Evolutionary conservation across 2,113 vertebrate genomes (phyloP).

Genomic region (Nothocercus julius): DNA sequence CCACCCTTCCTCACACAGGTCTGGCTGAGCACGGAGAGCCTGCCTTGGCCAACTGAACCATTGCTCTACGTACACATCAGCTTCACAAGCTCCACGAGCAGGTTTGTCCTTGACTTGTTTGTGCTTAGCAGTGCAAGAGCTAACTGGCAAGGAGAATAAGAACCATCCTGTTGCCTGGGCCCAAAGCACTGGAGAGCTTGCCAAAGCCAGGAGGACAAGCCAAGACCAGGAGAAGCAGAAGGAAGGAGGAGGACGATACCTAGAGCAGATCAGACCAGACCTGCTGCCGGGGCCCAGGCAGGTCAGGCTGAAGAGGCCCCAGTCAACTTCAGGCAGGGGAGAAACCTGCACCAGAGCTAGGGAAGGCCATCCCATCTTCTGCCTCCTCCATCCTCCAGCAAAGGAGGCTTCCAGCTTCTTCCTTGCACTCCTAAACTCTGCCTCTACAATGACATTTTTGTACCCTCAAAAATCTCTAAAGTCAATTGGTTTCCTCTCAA

Average conservation of each 20-base stretch:
- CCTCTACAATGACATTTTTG: background rate
- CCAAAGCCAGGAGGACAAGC: background rate
- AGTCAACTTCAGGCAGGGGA: background rate
- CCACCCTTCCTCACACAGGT: background rate
- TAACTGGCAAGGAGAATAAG: background rate
- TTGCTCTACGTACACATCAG: background rate
- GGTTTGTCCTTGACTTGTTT: background rate
- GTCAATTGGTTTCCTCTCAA: background rate
- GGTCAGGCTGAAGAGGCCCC: background rate
- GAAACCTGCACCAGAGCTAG: background rate
- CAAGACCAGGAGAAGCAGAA: background rate
- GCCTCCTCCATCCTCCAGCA: background rate
- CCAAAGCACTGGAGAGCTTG: background rate
- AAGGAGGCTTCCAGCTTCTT: background rate
- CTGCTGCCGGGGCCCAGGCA: background rate
- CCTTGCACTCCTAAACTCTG: background rate
- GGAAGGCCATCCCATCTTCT: background rate
- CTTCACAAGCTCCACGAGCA: background rate
- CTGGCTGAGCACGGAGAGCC: background rate
- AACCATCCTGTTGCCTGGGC: fast-evolving
- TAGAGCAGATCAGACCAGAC: background rate
- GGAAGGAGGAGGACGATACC: background rate
- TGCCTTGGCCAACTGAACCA: background rate
- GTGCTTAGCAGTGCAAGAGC: background rate
- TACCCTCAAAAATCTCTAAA: background rate